Base-by-base conservation (phyloP, 2,113 vertebrate species). In the Melanocharis versteri region DNA sequence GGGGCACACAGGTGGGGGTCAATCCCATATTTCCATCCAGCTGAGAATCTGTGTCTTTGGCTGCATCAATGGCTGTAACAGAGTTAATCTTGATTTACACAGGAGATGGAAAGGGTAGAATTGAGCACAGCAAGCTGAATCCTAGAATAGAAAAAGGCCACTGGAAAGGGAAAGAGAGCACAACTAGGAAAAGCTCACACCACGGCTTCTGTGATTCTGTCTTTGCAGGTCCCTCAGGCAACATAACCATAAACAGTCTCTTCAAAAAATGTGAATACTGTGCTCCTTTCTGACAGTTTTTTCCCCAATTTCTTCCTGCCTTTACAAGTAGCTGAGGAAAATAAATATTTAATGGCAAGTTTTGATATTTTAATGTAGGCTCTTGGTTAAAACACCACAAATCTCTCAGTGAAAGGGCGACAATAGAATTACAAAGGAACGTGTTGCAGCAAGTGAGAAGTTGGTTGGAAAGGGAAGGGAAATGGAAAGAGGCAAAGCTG, bases 311-410 rank as follows among this genome's bases (percentile, higher is more conserved):
- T 94, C 70, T 45, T 92, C 83, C 77, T 72, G 69, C 64, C 76
- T 94, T 96, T 87, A 91, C 89, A 94, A 96, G 88, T 69, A 94
- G 65, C 77, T 90, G 92, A 90, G 89, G 78, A 96, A 94, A 91
- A 93, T 96, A 94, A 97, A 97, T 97, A 97, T 96, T 96, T 97
- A 94, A 97, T 96, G 88, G 85, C 45, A 47, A 75, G 89, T 93
- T 96, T 96, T 95, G 96, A 93, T 96, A 93, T 97, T 96, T 96
- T 97, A 94, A 96, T 89, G 78, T 81, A 65, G 75, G 72, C 75
- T 94, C 87, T 84, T 96, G 92, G 92, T 90, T 96, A 96, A 95
- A 97, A 94, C 91, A 94, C 89, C 93, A 94, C 94, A 95, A 89
- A 93, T 95, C 89, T 94, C 58, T 85, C 64, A 1, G 4, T 28